These are phyloP conservation scores for Suillia variegata DNA, from an alignment of 2,888 invertebrate genomes.

Conservation along the genomic window DNA sequence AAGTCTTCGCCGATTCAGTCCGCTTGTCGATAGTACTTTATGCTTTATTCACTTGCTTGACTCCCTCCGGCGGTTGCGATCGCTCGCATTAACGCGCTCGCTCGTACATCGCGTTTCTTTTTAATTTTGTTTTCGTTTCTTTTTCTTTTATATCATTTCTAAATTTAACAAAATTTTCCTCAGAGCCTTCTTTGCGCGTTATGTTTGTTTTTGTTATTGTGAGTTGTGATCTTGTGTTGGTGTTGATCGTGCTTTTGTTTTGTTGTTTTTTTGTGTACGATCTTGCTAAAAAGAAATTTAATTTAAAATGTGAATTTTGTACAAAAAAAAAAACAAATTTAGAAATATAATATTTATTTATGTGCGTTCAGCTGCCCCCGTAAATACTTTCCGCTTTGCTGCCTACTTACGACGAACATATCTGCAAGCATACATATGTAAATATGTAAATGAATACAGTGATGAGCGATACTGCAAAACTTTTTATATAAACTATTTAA, in stretches of 20 bases:
- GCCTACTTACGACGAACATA: background rate
- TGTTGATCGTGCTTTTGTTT: background rate
- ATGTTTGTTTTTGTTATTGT: background rate
- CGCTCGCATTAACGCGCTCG: background rate
- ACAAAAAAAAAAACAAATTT: no score
- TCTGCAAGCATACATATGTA: background rate
- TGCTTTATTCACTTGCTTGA: background rate
- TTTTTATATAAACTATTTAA: background rate
- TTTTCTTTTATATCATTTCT: background rate
- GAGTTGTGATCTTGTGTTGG: no score
- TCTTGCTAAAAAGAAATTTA: no score
- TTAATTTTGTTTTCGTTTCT: background rate
- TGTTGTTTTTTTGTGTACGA: background rate
- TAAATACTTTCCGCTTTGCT: no score
- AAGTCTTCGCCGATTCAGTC: background rate
- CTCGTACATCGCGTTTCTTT: background rate
- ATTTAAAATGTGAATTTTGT: no score
- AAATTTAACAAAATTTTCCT: conserved; percentile 1
- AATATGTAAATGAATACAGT: background rate
- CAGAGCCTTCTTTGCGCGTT: background rate
- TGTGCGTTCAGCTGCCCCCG: background rate
- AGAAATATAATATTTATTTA: no score
- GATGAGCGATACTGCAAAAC: background rate
- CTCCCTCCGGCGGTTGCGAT: background rate
- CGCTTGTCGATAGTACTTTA: background rate